Conservation (phyloP, 2,113 vertebrate genomes). For the Phylloscopus whistleri region DNA sequence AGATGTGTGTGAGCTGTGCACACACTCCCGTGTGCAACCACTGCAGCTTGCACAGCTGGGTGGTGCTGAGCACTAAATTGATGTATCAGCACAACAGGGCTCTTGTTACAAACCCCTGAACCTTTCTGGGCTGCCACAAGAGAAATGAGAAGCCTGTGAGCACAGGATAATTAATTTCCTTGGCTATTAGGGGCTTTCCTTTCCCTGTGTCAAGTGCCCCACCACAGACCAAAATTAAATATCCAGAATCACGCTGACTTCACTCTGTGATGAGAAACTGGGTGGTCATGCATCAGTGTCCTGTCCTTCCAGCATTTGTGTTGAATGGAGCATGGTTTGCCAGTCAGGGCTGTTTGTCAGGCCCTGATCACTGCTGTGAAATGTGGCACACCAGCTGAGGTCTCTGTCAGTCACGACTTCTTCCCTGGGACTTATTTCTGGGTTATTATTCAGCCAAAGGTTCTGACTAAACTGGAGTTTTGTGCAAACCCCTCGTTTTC, state of each 20-base stretch:
- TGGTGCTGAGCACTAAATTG: not conserved
- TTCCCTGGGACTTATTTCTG: not conserved
- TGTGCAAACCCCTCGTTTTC: not conserved
- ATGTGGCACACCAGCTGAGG: not conserved
- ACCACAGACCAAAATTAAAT: not conserved
- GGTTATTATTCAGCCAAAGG: not conserved
- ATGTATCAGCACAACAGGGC: not conserved
- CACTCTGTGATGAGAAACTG: not conserved
- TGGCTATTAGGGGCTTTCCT: not conserved
- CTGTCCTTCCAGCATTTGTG: not conserved
- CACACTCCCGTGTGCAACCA: accelerated
- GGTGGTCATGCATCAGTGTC: not conserved
- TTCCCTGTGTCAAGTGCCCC: not conserved
- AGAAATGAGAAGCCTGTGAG: not conserved
- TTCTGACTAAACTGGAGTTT: not conserved
- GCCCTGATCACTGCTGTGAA: not conserved
- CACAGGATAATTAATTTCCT: not conserved
- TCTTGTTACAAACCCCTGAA: not conserved
- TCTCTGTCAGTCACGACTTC: not conserved
- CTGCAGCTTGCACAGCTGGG: not conserved
- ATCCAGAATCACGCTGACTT: not conserved
- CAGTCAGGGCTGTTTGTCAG: not conserved
- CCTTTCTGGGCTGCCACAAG: not conserved
- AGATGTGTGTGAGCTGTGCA: accelerated
- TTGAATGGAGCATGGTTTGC: not conserved